Evolutionary conservation across 2,888 invertebrate species (phyloP).

Genomic region (Koerneria pararmatus): DNA sequence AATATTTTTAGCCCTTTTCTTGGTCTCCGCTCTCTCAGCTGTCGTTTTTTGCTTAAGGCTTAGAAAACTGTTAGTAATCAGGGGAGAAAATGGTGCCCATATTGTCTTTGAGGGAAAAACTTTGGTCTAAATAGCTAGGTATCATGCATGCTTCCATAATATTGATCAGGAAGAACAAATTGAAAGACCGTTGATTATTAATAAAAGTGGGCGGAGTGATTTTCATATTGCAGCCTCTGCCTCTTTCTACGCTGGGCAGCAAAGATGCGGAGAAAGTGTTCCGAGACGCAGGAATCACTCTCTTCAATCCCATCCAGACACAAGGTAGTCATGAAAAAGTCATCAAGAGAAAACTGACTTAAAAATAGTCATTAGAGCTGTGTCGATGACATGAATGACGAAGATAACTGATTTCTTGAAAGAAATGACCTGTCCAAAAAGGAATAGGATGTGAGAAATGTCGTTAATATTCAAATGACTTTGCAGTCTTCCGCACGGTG

Average conservation of each 20-base stretch:
- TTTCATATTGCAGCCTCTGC: conserved; percentile 75
- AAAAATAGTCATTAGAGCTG: neutral
- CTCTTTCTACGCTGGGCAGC: conserved; percentile 82
- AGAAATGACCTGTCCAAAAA: too few relatives aligned
- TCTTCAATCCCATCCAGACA: conserved; percentile 98
- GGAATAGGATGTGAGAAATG: neutral
- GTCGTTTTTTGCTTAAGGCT: too few relatives aligned
- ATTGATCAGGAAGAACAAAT: too few relatives aligned
- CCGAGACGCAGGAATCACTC: conserved; percentile 74
- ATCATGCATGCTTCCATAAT: too few relatives aligned
- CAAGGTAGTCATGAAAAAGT: conserved; percentile 65
- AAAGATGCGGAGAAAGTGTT: conserved; percentile 81
- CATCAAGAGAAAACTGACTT: neutral
- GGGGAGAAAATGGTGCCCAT: too few relatives aligned
- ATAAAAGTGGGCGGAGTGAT: neutral
- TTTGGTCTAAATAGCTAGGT: too few relatives aligned
- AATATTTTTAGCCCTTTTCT: too few relatives aligned
- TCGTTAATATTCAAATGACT: neutral
- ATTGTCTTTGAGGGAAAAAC: too few relatives aligned
- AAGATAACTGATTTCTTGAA: too few relatives aligned
- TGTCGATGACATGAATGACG: neutral
- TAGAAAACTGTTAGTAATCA: too few relatives aligned
- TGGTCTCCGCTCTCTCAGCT: too few relatives aligned
- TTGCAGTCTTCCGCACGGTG: conserved; percentile 85
- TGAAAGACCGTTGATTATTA: neutral